Percentiles rank a stretch among this genome's conserved stretches.
Evolutionary conservation across 2,797 vertebrate species (phyloP).

Genomic region (Oryzias dopingdopingensis): DNA sequence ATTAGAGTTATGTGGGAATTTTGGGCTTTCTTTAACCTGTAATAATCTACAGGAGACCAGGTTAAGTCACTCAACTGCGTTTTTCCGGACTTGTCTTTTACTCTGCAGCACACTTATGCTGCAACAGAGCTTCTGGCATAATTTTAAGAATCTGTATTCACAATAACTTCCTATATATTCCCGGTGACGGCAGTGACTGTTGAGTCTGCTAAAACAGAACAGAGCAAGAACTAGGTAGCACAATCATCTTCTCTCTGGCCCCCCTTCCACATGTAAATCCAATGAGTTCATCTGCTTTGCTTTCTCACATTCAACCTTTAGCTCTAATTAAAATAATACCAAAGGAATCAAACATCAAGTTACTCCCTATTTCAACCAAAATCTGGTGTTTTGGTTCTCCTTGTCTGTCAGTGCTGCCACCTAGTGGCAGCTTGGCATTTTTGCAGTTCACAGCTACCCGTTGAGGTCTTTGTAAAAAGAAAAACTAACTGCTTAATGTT

Average conservation of each 20-base stretch:
- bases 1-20: too few relatives aligned
- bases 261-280: conserved; percentile 61
- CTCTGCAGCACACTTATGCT: too few relatives aligned
- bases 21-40: too few relatives aligned
- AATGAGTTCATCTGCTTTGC: conserved; percentile 7
- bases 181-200: conserved; percentile 39
- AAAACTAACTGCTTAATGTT: too few relatives aligned
- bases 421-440: conserved; percentile 37
- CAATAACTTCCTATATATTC: conserved; percentile 8
- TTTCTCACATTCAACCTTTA: too few relatives aligned
- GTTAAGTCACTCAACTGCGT: too few relatives aligned
- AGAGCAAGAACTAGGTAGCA: conserved; percentile 84
- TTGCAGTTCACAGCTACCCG: conserved; percentile 19
- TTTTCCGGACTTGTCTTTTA: too few relatives aligned
- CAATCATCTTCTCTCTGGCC: conserved; percentile 50
- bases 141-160: neutral
- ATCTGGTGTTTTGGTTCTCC: neutral
- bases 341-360: neutral
- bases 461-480: neutral
- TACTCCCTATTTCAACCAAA: neutral
- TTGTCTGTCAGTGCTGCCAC: conserved; percentile 51
- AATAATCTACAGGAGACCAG: too few relatives aligned
- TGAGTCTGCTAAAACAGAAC: conserved; percentile 57
- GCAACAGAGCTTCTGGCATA: too few relatives aligned
- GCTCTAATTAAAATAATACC: neutral